phyloP scores from a whole-genome alignment of 1,140 invertebrate species.

The Cherax quadricarinatus region DNA sequence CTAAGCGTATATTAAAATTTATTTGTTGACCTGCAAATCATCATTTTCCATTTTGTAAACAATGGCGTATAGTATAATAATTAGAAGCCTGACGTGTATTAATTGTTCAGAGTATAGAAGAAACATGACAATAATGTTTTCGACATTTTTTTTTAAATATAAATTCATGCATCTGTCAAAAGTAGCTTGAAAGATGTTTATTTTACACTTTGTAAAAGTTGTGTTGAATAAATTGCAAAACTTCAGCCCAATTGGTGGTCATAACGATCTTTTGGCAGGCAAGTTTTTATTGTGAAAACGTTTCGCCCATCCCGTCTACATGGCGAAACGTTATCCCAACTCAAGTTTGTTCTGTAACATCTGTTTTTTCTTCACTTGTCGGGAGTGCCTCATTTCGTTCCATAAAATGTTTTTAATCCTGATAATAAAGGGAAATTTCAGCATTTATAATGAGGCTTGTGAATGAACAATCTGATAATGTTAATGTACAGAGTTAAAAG shows the following conservation, averaged over 20 bases:
- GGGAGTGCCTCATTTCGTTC: no score
- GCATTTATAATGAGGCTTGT: neutral
- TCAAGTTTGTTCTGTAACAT: no score
- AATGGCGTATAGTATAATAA: neutral
- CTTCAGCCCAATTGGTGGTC: neutral
- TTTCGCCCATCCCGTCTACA: no score
- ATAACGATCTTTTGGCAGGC: neutral
- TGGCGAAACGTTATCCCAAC: no score
- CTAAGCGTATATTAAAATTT: neutral
- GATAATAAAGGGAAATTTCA: neutral
- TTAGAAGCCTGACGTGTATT: neutral
- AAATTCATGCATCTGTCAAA: no score
- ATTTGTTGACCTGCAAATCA: neutral
- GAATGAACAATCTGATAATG: conserved; percentile 6
- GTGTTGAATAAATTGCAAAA: neutral
- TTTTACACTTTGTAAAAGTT: neutral
- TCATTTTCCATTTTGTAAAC: neutral
- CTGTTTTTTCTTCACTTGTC: no score
- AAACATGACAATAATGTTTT: neutral
- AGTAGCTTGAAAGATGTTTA: neutral
- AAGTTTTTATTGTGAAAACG: neutral
- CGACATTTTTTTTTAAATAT: neutral
- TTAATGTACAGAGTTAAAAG: neutral
- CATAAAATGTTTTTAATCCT: no score
- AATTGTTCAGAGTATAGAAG: neutral